Evolutionary conservation across 2,888 invertebrate species (phyloP), one percentile per base, ranked within the genome.

Genomic region (Drosophila koepferae): DNA sequence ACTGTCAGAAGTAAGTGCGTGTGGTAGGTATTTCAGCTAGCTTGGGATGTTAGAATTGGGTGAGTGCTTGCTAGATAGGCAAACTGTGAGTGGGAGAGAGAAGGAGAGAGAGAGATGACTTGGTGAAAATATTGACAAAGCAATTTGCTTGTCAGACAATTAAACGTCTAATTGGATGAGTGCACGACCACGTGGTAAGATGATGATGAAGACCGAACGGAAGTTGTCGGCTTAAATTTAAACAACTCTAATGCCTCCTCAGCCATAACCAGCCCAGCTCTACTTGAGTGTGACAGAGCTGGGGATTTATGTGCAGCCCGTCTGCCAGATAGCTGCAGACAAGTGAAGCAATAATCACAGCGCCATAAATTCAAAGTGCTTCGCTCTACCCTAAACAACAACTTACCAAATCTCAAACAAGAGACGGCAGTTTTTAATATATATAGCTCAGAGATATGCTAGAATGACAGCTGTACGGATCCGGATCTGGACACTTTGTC

Each of bases 81-180:
- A 44, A 44, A 49, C 31, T 12, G 38, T 46, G 49, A 55, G 49
- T 8, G 31, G 28, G 70, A 41, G 14, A 55, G 61, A 34, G 48
- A 51, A 48, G 63, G 62, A 8, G 31, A 28, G 62, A 8, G 31
- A 28, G 70, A 73, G 73, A 85, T 86, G 89, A 89, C 89, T 86
- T 77, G 81, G 76, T 74, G 87, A 85, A 87, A 89, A 87, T 87
- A 87, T 87, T 87, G 86, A 87, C 86, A 87, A 87, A 87, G 89
- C 86, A 87, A 87, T 87, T 87, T 87, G 87, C 89, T 81, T 87
- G 86, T 87, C 86, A 87, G 89, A 87, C 86, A 87, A 87, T 87
- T 87, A 87, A 87, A 89, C 83, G 83, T 87, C 87, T 87, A 87
- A 87, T 87, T 87, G 86, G 87, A 87, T 89, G 85, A 87, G 87